Conservation (phyloP, 2,113 vertebrate genomes). For the Mesembrinibis cayennensis region DNA sequence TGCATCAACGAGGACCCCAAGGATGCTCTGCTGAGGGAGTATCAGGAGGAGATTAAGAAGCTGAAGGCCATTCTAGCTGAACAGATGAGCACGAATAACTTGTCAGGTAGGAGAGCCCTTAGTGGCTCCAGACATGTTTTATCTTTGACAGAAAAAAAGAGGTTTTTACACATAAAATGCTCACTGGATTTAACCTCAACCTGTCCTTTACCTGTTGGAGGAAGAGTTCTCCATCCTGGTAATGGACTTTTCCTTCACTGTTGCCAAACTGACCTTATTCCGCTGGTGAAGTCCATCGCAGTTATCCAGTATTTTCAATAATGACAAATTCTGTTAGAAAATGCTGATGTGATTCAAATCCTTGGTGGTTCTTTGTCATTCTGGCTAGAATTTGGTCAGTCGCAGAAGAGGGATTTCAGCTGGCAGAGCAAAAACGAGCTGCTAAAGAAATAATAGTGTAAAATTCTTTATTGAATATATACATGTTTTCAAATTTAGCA, state of each 20-base stretch:
- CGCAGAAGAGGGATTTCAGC: not conserved
- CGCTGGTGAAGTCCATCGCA: not conserved
- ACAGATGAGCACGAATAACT: conserved; percentile 62
- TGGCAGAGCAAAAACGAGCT: not conserved
- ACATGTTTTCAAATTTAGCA: not conserved
- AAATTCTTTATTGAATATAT: not conserved
- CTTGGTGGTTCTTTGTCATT: not conserved
- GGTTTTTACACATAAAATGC: not conserved
- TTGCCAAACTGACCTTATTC: not conserved
- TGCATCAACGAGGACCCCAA: conserved; percentile 89
- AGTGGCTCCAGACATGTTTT: not conserved
- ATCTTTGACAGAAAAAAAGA: not conserved
- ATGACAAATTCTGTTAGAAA: not conserved
- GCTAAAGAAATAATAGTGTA: not conserved
- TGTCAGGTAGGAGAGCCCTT: conserved; percentile 64
- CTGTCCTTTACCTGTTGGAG: not conserved
- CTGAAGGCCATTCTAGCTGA: conserved; percentile 79
- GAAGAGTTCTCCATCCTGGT: not conserved
- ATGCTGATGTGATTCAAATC: not conserved
- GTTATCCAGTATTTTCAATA: not conserved
- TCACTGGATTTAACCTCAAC: not conserved
- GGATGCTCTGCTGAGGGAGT: conserved; percentile 87
- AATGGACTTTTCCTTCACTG: not conserved
- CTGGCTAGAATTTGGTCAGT: not conserved
- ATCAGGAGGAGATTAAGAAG: conserved; percentile 88